Evolutionary conservation across 2,888 invertebrate genomes (phyloP).

Genomic region (Isoperla grammatica): DNA sequence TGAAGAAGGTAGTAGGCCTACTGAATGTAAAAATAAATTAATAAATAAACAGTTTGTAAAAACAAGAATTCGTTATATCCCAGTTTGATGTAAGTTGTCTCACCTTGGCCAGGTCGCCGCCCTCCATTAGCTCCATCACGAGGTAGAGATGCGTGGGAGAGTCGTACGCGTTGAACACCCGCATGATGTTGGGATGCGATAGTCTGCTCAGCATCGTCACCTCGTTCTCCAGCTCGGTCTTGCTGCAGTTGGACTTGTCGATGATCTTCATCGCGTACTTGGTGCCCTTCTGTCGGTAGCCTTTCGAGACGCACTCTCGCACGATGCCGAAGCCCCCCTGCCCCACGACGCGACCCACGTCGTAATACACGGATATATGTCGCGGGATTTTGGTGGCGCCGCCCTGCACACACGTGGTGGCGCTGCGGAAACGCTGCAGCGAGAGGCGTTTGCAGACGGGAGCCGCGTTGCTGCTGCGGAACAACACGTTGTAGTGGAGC

Average conservation of each 20-base stretch:
- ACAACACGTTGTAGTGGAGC: too few relatives aligned
- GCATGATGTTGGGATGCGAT: conserved; percentile 4
- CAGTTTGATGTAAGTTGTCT: too few relatives aligned
- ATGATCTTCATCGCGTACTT: conserved; percentile 4
- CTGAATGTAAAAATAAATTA: too few relatives aligned
- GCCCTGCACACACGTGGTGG: too few relatives aligned
- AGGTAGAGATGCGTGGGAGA: neutral
- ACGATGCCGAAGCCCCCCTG: neutral
- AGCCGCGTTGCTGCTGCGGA: too few relatives aligned
- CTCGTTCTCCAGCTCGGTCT: neutral
- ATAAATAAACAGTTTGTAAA: too few relatives aligned
- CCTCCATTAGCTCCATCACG: neutral
- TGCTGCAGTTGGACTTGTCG: neutral
- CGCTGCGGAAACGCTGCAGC: too few relatives aligned
- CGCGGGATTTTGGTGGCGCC: neutral
- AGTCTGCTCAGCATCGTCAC: neutral
- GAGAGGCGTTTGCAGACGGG: too few relatives aligned
- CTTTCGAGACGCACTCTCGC: neutral
- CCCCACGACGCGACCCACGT: neutral
- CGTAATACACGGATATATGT: neutral
- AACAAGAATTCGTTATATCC: too few relatives aligned
- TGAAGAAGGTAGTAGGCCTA: too few relatives aligned
- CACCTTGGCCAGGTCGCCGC: neutral
- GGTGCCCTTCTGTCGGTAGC: neutral
- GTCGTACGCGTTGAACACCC: neutral